Percentiles rank a stretch among this genome's conserved stretches.
phyloP scores from a whole-genome alignment of 2,797 vertebrate species.

The Erpetoichthys calabaricus region DNA sequence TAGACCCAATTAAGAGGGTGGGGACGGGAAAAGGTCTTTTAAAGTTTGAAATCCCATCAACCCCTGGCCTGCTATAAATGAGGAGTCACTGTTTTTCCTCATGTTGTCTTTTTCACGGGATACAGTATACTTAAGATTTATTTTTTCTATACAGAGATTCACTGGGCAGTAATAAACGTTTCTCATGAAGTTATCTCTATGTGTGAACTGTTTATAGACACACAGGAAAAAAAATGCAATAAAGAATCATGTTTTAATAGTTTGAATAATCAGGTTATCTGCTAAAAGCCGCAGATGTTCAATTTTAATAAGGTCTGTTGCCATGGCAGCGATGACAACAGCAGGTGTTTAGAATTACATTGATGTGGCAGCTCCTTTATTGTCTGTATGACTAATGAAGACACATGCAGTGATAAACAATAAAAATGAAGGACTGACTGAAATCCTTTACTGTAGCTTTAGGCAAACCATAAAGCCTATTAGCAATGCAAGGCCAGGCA shows the following conservation, averaged over 20 bases:
- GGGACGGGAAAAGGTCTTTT: no score
- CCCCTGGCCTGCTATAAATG: no score
- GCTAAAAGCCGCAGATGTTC: conserved; percentile 7
- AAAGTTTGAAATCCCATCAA: no score
- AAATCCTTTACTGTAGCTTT: conserved; percentile 3
- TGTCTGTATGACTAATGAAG: conserved; percentile 10
- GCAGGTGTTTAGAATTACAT: conserved; percentile 12
- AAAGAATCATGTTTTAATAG: background rate
- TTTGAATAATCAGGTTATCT: conserved; percentile 16
- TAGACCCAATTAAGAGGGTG: background rate
- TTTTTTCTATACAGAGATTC: no score
- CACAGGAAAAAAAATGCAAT: no score
- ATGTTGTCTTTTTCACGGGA: no score
- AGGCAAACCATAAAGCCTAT: conserved; percentile 9
- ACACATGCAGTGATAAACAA: conserved; percentile 6
- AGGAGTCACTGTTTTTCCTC: no score
- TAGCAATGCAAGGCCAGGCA: conserved; percentile 8
- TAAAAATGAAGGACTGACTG: conserved; percentile 6
- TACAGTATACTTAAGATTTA: no score
- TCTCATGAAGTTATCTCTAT: no score
- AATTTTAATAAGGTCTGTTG: conserved; percentile 9
- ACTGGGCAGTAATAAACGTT: no score
- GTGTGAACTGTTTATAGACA: no score
- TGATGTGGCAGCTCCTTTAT: conserved; percentile 6
- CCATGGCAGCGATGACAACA: conserved; percentile 12